phyloP scores from a whole-genome alignment of 2,888 invertebrate genomes.

The Ctenicera cuprea region DNA sequence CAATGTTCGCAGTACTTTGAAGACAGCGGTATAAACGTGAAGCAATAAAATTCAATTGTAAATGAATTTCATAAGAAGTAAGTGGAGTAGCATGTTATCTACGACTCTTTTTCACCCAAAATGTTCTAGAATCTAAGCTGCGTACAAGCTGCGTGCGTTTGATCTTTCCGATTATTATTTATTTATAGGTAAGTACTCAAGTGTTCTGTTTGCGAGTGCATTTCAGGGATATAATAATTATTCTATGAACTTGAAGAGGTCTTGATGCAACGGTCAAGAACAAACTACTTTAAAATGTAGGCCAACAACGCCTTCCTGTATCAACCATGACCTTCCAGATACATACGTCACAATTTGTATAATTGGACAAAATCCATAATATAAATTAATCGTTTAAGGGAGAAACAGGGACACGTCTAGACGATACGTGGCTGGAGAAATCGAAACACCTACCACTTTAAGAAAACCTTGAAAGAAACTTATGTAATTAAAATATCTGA shows the following conservation, averaged over 20 bases:
- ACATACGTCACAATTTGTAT: constrained; percentile 9
- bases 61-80: too few relatives aligned
- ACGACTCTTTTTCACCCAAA: too few relatives aligned
- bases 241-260: constrained; percentile 44
- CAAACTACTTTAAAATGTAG: constrained; percentile 57
- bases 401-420: neutral
- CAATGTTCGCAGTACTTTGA: too few relatives aligned
- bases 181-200: neutral
- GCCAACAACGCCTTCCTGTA: constrained; percentile 59
- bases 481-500: too few relatives aligned
- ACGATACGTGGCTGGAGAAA: neutral
- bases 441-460: too few relatives aligned
- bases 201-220: neutral
- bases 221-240: constrained; percentile 1
- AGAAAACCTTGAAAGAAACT: too few relatives aligned
- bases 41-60: too few relatives aligned
- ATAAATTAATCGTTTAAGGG: neutral
- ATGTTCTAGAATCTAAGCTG: too few relatives aligned
- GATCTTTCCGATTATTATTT: neutral
- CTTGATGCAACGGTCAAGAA: constrained; percentile 56
- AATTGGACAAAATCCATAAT: constrained; percentile 12
- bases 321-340: constrained; percentile 58
- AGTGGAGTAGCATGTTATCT: too few relatives aligned
- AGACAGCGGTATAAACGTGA: too few relatives aligned
- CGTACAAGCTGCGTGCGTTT: too few relatives aligned